These are phyloP conservation scores for Pongo abelii DNA, from an alignment of 2,113 vertebrate genomes.

Conservation along the genomic window DNA sequence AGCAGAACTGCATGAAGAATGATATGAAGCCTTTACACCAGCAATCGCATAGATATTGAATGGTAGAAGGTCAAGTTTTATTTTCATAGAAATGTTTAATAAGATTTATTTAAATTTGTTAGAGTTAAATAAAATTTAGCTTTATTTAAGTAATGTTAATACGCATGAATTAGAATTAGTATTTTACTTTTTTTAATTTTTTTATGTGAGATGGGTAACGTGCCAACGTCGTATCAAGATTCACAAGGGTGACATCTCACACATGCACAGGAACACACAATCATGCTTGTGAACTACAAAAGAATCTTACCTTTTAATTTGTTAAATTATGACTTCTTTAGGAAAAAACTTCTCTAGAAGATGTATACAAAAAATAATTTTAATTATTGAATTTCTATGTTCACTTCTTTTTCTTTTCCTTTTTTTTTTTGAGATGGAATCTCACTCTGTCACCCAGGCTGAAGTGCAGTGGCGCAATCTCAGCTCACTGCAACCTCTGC, in stretches of 20 bases:
- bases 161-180: neutral
- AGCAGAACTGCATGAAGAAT: neutral
- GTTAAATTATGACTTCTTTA: neutral
- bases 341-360: neutral
- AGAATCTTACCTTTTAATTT: neutral
- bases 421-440: too few species aligned
- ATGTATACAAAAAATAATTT: neutral
- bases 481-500: too few species aligned
- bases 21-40: neutral
- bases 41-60: neutral
- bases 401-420: too few species aligned
- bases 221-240: too few species aligned
- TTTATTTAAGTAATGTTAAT: neutral
- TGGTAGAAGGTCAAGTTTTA: neutral
- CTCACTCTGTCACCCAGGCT: too few species aligned
- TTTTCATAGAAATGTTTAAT: slow-evolving; percentile 1
- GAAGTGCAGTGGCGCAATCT: too few species aligned
- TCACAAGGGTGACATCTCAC: too few species aligned
- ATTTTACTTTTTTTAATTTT: neutral
- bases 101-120: neutral
- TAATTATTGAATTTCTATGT: neutral
- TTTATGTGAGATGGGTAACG: too few species aligned
- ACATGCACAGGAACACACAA: too few species aligned
- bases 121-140: neutral
- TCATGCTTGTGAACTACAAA: too few species aligned